Evolutionary conservation across 2,888 invertebrate genomes (phyloP).

Genomic region (Poecilobothrus nobilitatus): DNA sequence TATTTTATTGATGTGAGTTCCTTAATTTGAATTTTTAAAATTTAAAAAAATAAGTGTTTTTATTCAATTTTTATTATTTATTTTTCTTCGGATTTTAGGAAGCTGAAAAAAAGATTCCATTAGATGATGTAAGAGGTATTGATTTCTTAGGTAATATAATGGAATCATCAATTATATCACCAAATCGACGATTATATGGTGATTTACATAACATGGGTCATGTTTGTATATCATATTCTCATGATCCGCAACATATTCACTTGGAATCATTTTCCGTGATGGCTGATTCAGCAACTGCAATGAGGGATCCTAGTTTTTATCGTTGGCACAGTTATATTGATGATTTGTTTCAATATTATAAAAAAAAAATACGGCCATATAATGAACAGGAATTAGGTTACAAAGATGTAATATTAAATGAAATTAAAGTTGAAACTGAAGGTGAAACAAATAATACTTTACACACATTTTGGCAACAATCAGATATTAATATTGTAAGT

Average conservation of each 20-base stretch:
- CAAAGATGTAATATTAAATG: slow-evolving; percentile 41
- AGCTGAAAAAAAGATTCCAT: slow-evolving; percentile 26
- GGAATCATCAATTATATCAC: slow-evolving; percentile 57
- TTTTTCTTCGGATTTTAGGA: slow-evolving; percentile 13
- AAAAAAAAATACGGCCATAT: slow-evolving; percentile 52
- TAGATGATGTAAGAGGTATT: slow-evolving; percentile 51
- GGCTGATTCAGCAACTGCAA: slow-evolving; percentile 66
- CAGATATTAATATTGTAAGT: slow-evolving; percentile 63
- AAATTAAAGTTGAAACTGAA: slow-evolving; percentile 48
- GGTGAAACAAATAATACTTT: slow-evolving; percentile 51
- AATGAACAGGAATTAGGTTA: slow-evolving; percentile 20
- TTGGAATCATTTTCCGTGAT: slow-evolving; percentile 64
- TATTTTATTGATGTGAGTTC: slow-evolving; percentile 46
- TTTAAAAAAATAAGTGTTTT: not conserved
- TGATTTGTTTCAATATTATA: slow-evolving; percentile 59
- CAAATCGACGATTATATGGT: slow-evolving; percentile 59
- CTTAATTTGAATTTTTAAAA: slow-evolving; percentile 46
- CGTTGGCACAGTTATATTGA: slow-evolving; percentile 69
- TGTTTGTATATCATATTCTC: slow-evolving; percentile 58
- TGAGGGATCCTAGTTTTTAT: slow-evolving; percentile 74
- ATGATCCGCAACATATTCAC: slow-evolving; percentile 60
- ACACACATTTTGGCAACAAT: slow-evolving; percentile 70
- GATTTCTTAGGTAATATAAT: slow-evolving; percentile 66
- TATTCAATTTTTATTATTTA: not conserved
- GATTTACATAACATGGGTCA: slow-evolving; percentile 71